Percentiles rank a stretch among this genome's conserved stretches.
Conservation (phyloP, 2,113 vertebrate genomes). For the Myrmecobius fasciatus region DNA sequence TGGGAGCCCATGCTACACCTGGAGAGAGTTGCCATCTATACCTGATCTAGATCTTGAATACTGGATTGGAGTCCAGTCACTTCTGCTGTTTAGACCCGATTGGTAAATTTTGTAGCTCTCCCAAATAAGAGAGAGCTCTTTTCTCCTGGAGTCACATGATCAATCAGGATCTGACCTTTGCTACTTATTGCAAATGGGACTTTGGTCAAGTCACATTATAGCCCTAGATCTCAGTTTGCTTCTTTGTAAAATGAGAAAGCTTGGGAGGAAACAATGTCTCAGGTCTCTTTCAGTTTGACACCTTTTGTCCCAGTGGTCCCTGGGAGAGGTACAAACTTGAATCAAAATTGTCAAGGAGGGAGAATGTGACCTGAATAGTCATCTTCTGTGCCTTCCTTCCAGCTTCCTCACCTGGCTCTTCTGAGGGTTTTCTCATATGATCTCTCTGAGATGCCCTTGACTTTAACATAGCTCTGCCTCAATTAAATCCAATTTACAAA, state of each 20-base stretch:
- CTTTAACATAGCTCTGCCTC: too few species aligned
- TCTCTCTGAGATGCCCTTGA: too few species aligned
- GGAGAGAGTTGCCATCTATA: neutral
- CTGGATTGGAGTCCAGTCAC: neutral
- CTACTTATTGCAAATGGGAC: neutral
- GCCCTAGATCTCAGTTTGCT: neutral
- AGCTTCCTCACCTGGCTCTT: neutral
- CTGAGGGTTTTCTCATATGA: neutral
- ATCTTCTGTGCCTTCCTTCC: slow-evolving; percentile 2
- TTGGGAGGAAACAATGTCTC: neutral
- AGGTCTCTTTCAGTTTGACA: neutral
- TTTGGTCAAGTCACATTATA: neutral
- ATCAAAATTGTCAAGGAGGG: neutral
- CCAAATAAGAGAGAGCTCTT: neutral
- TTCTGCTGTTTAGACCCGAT: neutral
- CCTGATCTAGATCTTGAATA: neutral
- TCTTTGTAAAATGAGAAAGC: neutral
- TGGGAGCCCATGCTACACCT: neutral
- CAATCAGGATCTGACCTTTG: neutral
- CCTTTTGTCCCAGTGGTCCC: neutral
- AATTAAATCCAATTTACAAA: too few species aligned
- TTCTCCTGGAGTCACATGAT: neutral
- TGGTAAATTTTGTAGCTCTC: neutral
- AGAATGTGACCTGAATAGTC: neutral
- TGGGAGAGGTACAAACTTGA: neutral